phyloP scores from a whole-genome alignment of 1,140 invertebrate genomes.

The Artemia franciscana region DNA sequence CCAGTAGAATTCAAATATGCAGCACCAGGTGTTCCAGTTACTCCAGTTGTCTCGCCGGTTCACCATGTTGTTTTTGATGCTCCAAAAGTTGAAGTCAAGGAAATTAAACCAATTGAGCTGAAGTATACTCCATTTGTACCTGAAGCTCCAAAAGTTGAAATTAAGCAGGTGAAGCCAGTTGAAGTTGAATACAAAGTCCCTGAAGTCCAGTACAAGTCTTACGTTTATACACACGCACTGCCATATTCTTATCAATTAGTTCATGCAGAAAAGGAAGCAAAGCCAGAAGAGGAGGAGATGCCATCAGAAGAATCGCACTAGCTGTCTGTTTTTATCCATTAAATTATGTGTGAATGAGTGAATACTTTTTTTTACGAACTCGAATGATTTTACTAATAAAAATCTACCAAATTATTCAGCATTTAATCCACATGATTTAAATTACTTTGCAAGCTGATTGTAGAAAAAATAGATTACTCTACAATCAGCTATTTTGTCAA shows the following conservation, averaged over 20 bases:
- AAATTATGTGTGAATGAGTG: not conserved
- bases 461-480: too few species aligned
- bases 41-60: not conserved
- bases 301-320: not conserved
- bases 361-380: not conserved
- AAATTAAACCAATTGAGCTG: not conserved
- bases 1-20: not conserved
- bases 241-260: not conserved
- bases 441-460: too few species aligned
- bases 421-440: too few species aligned
- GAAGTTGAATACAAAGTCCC: not conserved
- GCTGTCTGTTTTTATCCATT: not conserved
- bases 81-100: not conserved
- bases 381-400: not conserved
- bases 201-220: not conserved
- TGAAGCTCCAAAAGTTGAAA: not conserved
- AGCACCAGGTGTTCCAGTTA: not conserved
- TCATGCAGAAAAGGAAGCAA: not conserved
- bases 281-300: not conserved
- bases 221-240: not conserved
- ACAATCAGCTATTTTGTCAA: too few species aligned
- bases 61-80: not conserved
- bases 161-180: not conserved
- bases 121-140: not conserved
- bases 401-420: too few species aligned